phyloP scores from a whole-genome alignment of 2,797 vertebrate species.

The Masticophis lateralis region DNA sequence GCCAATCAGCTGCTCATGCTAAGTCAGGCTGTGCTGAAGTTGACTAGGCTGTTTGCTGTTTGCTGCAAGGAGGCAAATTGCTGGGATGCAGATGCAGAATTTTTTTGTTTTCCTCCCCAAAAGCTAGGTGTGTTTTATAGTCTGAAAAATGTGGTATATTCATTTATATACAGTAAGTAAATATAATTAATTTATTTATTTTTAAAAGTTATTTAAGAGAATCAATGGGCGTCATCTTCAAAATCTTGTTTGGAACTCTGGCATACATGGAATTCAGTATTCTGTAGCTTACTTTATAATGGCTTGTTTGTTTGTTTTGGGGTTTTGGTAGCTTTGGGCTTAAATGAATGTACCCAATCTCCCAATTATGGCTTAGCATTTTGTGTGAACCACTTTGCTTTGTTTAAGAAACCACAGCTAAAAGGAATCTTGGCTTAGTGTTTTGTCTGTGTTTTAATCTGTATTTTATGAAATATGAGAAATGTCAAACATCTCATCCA shows the following conservation, averaged over 20 bases:
- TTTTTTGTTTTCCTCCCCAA: no score
- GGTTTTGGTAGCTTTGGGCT: not conserved
- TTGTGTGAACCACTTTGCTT: not conserved
- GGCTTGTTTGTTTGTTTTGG: not conserved
- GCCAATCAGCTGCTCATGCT: no score
- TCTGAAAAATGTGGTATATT: not conserved
- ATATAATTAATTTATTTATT: not conserved
- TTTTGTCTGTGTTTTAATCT: constrained; percentile 60
- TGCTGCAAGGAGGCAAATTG: no score
- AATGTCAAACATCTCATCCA: constrained; percentile 64
- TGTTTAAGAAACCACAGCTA: not conserved
- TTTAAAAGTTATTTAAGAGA: constrained; percentile 37
- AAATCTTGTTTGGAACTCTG: constrained; percentile 49
- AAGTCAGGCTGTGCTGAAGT: no score
- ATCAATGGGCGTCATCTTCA: constrained; percentile 50
- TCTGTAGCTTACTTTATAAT: not conserved
- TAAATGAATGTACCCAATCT: not conserved
- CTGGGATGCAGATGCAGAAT: no score
- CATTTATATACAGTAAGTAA: not conserved
- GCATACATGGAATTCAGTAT: constrained; percentile 22
- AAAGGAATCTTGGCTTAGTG: not conserved
- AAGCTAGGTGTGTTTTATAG: no score
- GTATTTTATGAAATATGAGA: constrained; percentile 55
- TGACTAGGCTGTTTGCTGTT: no score
- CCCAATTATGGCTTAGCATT: not conserved